Percentiles rank a stretch among this genome's conserved stretches.
Conservation (phyloP, 2,113 vertebrate species). For the Poeciliopsis turrubarensis region DNA sequence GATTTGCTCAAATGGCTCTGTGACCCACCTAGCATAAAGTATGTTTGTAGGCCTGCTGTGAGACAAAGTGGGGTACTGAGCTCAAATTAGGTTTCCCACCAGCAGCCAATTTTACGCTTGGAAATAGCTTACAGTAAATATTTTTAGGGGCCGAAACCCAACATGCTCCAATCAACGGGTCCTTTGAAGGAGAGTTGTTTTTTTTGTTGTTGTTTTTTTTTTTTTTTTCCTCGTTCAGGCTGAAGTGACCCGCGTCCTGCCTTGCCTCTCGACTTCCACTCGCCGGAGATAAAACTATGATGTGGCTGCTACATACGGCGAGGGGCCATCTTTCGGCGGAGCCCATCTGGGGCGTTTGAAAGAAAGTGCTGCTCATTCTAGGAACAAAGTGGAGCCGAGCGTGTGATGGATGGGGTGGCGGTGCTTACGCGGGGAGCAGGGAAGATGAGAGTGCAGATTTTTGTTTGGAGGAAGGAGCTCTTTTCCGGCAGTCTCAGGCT, state of each 20-base stretch:
- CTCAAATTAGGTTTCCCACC: slow-evolving; percentile 37
- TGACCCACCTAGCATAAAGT: slow-evolving; percentile 40
- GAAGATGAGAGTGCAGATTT: slow-evolving; percentile 76
- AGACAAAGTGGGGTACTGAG: slow-evolving; percentile 34
- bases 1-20: slow-evolving; percentile 57
- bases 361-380: slow-evolving; percentile 58
- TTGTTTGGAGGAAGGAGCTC: slow-evolving; percentile 38
- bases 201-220: neutral
- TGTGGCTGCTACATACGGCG: slow-evolving; percentile 17
- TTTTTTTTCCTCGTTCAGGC: neutral
- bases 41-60: slow-evolving; percentile 24
- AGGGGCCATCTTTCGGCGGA: slow-evolving; percentile 38
- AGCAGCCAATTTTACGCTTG: slow-evolving; percentile 39
- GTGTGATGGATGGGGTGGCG: slow-evolving; percentile 57
- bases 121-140: slow-evolving; percentile 45
- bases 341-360: slow-evolving; percentile 64
- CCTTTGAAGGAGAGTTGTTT: slow-evolving; percentile 3
- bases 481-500: slow-evolving; percentile 63
- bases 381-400: slow-evolving; percentile 50
- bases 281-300: slow-evolving; percentile 25
- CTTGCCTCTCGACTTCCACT: neutral
- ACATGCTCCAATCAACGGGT: slow-evolving; percentile 6
- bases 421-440: slow-evolving; percentile 38
- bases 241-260: neutral
- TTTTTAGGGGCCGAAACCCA: slow-evolving; percentile 23